Base-by-base conservation (phyloP, 2,113 vertebrate species). In the Siphamia tubifer region DNA sequence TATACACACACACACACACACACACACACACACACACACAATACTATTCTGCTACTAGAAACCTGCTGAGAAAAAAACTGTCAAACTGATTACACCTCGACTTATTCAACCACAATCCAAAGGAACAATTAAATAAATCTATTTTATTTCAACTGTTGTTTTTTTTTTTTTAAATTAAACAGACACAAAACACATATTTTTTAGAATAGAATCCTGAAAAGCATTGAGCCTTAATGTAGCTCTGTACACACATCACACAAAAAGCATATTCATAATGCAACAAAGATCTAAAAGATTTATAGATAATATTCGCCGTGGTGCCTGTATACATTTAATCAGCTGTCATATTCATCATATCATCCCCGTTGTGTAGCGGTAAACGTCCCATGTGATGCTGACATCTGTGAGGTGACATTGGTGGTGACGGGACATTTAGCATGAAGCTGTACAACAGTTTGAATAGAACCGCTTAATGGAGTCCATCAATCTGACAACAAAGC, bases 331-430 rank as follows among this genome's bases (percentile, higher is more conserved):
- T 76, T 70, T 67, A 74, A 76, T 68, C 70, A 73, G 31, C 7
- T 1, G 3, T 19, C 43, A 57, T 35, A 69, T 71, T 64, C 28
- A 81, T 79, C 58, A 56, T 19, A 66, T 44, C 10, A 45, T n/a
- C 21, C 28, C 5, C 32, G n/a, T 20, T 44, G 23, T 27, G 55
- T 23, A 27, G 54, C 51, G 25, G 53, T 19, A 40, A 17, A 36
- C 53, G 5, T 39, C 25, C 38, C 1, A 4, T 3, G 27, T 9
- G 38, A 8, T 2, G 8, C 49, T 71, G 53, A 65, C 68, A 68
- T 60, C 34, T 30, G 63, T 54, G 49, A 68, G 72, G 49, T 75
- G 73, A 77, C 57, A 69, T 69, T 77, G 69, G 20, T 1, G 9
- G 53, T 7, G 20, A 72, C 12, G 12, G 64, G 24, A 68, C 71